These are phyloP conservation scores for Caenorhabditis sulstoni DNA, from an alignment of 2,888 invertebrate genomes.

Conservation along the genomic window DNA sequence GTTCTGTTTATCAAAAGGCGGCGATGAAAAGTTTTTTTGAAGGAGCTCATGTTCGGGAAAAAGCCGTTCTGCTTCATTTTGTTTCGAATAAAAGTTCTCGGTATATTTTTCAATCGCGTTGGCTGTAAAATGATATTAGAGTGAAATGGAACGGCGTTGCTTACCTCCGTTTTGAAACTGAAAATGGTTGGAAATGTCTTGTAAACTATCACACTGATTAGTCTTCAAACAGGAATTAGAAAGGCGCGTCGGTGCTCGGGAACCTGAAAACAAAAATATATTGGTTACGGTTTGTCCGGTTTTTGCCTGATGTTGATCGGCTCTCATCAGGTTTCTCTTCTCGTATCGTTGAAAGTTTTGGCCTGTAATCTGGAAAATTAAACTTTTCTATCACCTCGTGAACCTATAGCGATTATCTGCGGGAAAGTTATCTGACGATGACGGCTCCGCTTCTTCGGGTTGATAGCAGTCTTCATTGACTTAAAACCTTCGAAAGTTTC, in stretches of 20 bases:
- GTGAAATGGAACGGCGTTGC: no score
- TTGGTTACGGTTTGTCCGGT: neutral
- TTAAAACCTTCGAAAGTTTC: neutral
- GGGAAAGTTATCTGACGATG: conserved; percentile 10
- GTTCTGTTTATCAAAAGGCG: conserved; percentile 30
- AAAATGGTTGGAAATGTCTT: conserved; percentile 24
- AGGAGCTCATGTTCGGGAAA: conserved; percentile 31
- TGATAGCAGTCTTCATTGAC: conserved; percentile 2
- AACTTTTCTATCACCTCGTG: no score
- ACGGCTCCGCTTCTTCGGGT: conserved; percentile 19
- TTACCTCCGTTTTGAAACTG: conserved; percentile 20
- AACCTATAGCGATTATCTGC: conserved; percentile 9
- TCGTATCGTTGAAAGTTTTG: conserved; percentile 18
- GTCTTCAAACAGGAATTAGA: neutral
- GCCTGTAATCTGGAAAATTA: no score
- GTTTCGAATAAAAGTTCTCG: conserved; percentile 28
- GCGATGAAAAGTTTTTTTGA: conserved; percentile 6
- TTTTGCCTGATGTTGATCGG: neutral
- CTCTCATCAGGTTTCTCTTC: conserved; percentile 33
- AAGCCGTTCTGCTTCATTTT: conserved; percentile 27
- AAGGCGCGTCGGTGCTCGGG: conserved; percentile 16
- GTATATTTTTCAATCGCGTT: conserved; percentile 28
- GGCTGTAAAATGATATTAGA: no score
- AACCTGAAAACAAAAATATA: conserved; percentile 2
- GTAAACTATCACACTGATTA: conserved; percentile 22